Base-by-base conservation (phyloP, 2,797 vertebrate genomes). In the Leucoraja ocellata region DNA sequence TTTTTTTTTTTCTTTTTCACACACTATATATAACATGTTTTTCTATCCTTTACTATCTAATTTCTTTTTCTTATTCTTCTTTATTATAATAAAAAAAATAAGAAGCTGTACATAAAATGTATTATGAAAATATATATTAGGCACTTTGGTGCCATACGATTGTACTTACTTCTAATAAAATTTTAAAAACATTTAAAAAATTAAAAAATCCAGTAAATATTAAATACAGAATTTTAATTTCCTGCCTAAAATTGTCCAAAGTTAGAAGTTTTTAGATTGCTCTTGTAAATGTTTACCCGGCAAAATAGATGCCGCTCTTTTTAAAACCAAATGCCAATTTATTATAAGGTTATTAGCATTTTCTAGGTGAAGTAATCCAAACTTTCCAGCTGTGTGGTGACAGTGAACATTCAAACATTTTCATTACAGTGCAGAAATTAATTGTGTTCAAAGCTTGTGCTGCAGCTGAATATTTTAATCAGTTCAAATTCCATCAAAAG, bases 401-500 rank as follows among this genome's bases (percentile, higher is more conserved):
- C 23, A 23, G 7, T 18, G 16, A 68, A 88, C 68, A 18, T 68
- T 88, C 84, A 88, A 88, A 36, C 83, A 32, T 65, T 86, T 86
- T 18, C 36, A 18, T 18, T 88, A 8, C n/a, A 88, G 2, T 88
- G n/a, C 28, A 32, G 63, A 68, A 88, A 65, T 86, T 65, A 63
- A 86, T 65, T 18, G 16, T 86, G 58, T n/a, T 86, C 83, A 86
- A 68, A 68, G n/a, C 63, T 9, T 21, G 63, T 68, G 1, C 4
- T 68, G 63, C 32, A 68, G 63, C 18, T 88, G 84, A 88, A 36
- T 21, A 36, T 88, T 88, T 88, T 88, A 65, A 88, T 88, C 61
- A 14, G 16, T n/a, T 78, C 84, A 68, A 68, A 88, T n/a, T 36
- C 63, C 21, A 88, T 32, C 61, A 21, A 13, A 16, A 68, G 36